Base-by-base conservation (phyloP, 2,113 vertebrate species). In the Halichoeres trimaculatus region DNA sequence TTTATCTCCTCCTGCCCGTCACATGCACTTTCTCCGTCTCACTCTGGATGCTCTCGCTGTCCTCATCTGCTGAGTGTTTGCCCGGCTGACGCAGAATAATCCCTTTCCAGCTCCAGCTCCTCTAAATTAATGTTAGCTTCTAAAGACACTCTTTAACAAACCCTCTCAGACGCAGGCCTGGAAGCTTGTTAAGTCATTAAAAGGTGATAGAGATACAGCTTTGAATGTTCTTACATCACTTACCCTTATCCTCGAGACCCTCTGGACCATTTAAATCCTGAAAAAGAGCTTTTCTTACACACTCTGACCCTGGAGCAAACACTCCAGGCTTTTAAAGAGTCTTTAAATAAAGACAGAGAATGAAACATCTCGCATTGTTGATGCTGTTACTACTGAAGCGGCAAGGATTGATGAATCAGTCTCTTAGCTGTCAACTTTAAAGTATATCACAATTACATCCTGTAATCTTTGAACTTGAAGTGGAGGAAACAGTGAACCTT, bases 1-100 rank as follows among this genome's bases (percentile, higher is more conserved):
- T 54, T 60, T 16, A 55, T 72, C 50, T 71, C n/a, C 20, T 24
- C 59, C 43, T 50, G 5, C 40, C 56, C 50, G 36, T 61, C 62
- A 35, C 22, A 70, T 70, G 35, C 6, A 36, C 52, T 26, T 38
- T 64, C n/a, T 26, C 10, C 12, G 34, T 20, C 52, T 43, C 17
- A 36, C 17, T 53, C 30, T 48, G 12, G 10, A 1, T 65, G 45
- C 26, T 17, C 48, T 57, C 22, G 22, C 26, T 52, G 53, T 40
- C 54, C 48, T 54, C n/a, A 45, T 19, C 2, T 36, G 35, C 16
- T 51, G 14, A 66, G n/a, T 8, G 12, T 48, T 8, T 41, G 23
- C 13, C 11, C 14, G 10, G 5, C 34, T 52, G 35, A 26, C 10
- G 24, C 10, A 0, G 23, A 19, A 20, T 53, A 14, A 67, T 54